A percentile compares a stretch with the other conserved stretches of the same genome.
These are phyloP conservation scores for Eristalis pertinax DNA, from an alignment of 2,888 invertebrate species.

Conservation along the genomic window DNA sequence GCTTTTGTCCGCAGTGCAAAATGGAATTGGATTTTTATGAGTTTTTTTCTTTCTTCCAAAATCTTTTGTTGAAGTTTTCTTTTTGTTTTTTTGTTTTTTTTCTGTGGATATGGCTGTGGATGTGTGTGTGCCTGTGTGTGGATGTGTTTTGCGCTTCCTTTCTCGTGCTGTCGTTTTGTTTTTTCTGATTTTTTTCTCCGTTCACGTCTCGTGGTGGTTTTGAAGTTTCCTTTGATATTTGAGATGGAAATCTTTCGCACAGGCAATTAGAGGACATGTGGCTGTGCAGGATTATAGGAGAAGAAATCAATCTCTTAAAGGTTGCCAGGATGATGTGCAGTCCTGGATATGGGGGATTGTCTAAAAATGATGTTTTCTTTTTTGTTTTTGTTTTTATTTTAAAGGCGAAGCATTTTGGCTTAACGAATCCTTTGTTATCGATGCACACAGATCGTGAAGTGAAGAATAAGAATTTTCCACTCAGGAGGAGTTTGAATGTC, in stretches of 20 bases:
- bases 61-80: constrained; percentile 51
- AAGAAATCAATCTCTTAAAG: constrained; percentile 30
- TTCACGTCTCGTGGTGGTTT: constrained; percentile 50
- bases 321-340: not conserved
- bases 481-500: too few species aligned
- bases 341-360: not conserved
- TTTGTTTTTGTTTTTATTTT: not conserved
- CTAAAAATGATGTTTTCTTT: not conserved
- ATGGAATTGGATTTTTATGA: constrained; percentile 69
- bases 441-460: not conserved
- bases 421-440: not conserved
- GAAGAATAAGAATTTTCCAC: not conserved
- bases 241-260: constrained; percentile 54
- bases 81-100: not conserved
- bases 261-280: constrained; percentile 60
- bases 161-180: constrained; percentile 21
- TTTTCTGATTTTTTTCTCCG: not conserved
- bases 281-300: constrained; percentile 7
- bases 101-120: not conserved
- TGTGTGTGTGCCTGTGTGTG: not conserved
- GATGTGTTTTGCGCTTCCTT: constrained; percentile 21
- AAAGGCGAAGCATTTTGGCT: not conserved
- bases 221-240: constrained; percentile 57
- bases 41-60: constrained; percentile 24
- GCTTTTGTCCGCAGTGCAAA: constrained; percentile 67